Evolutionary conservation across 2,113 vertebrate genomes (phyloP).

Genomic region (Todiramphus saurophagus): DNA sequence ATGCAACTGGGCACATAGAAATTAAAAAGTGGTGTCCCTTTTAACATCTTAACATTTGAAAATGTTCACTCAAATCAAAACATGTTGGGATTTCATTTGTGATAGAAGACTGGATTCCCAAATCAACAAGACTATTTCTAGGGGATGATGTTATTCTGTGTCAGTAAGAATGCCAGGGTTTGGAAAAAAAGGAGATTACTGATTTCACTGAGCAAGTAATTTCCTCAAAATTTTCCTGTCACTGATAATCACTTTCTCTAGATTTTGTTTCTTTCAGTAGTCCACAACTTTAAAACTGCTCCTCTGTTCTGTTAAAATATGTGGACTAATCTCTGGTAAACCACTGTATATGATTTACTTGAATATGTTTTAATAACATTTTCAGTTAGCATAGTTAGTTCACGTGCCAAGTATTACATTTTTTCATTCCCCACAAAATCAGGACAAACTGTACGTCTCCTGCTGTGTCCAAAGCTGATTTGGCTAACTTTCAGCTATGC

Average conservation of each 20-base stretch:
- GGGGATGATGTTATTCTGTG: background rate
- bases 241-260: background rate
- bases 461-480: conserved; percentile 65
- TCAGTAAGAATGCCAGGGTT: background rate
- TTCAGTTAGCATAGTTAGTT: conserved; percentile 63
- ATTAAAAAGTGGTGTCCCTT: background rate
- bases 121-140: background rate
- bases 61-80: background rate
- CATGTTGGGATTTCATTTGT: background rate
- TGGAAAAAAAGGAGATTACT: background rate
- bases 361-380: conserved; percentile 62
- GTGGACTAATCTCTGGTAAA: conserved; percentile 47
- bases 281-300: background rate
- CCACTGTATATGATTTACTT: conserved; percentile 54
- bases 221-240: background rate
- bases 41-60: background rate
- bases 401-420: conserved; percentile 71
- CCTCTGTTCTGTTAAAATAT: conserved; percentile 40
- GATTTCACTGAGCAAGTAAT: background rate
- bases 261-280: background rate
- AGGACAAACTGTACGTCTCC: conserved; percentile 72
- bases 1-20: background rate
- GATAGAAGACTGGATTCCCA: background rate
- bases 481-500: conserved; percentile 74
- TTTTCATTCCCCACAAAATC: conserved; percentile 72